Conservation (phyloP, 2,797 vertebrate genomes). For the Sciurus carolinensis region DNA sequence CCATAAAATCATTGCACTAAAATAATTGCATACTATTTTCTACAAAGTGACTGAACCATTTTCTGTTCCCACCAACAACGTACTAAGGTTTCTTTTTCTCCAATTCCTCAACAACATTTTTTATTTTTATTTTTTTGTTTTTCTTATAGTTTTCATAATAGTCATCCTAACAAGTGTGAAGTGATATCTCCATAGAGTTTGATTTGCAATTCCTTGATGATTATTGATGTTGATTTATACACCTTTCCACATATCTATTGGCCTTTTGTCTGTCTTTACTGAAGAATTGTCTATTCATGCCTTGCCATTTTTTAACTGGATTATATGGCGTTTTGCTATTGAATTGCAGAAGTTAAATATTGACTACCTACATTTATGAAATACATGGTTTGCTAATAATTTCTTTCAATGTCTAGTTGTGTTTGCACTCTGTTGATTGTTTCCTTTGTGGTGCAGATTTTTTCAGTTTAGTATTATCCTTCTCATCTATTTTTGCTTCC, state of each 20-base stretch:
- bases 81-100: neutral
- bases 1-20: neutral
- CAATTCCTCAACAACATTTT: neutral
- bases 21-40: neutral
- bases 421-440: neutral
- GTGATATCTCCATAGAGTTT: neutral
- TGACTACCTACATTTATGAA: neutral
- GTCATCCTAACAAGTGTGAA: neutral
- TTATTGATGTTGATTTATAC: neutral
- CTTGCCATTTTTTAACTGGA: neutral
- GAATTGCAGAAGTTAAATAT: neutral
- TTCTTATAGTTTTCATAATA: neutral
- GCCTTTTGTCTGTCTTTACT: neutral
- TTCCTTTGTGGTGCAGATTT: neutral
- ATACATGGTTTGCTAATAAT: neutral
- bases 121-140: neutral
- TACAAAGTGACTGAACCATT: neutral
- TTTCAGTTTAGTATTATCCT: neutral
- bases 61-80: neutral
- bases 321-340: neutral
- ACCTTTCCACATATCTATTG: neutral
- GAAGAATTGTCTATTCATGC: neutral
- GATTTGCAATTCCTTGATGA: neutral
- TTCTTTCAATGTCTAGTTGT: neutral
- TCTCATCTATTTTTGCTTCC: neutral